phyloP scores from a whole-genome alignment of 2,113 vertebrate genomes.

The Upupa epops region DNA sequence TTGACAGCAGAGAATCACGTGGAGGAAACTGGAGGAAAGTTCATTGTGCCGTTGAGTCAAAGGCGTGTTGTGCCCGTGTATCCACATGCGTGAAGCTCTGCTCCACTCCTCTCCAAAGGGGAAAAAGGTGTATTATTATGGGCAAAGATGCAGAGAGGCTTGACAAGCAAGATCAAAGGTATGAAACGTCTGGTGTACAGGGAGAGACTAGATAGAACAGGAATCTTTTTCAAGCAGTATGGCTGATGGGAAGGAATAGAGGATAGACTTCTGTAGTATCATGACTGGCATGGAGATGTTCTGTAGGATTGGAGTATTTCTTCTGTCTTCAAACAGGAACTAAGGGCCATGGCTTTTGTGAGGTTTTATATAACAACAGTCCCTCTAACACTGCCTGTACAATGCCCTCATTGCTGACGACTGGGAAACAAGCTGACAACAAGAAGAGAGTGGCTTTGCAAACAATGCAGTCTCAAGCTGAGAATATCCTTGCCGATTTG shows the following conservation, averaged over 20 bases:
- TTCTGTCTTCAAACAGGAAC: not conserved
- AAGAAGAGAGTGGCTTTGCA: not conserved
- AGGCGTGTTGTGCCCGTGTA: not conserved
- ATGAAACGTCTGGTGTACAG: slow-evolving; percentile 17
- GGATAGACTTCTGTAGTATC: not conserved
- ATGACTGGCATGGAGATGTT: not conserved
- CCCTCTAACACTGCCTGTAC: not conserved
- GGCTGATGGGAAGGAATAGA: not conserved
- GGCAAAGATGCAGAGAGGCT: not conserved
- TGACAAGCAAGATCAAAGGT: slow-evolving; percentile 35
- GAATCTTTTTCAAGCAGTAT: not conserved
- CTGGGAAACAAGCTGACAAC: not conserved
- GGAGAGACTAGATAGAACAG: slow-evolving; percentile 16
- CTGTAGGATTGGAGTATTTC: not conserved
- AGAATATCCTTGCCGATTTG: not conserved
- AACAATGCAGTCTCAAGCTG: not conserved
- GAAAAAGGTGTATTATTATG: not conserved
- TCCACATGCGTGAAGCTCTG: not conserved
- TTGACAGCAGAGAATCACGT: not conserved
- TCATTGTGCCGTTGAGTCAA: not conserved
- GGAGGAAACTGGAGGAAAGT: not conserved
- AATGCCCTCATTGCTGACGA: not conserved
- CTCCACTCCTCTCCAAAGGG: not conserved
- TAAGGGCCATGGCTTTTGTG: not conserved
- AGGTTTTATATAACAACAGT: not conserved